These are phyloP conservation scores for Cyrtodaria siliqua DNA, from an alignment of 2,888 invertebrate genomes.

Conservation along the genomic window DNA sequence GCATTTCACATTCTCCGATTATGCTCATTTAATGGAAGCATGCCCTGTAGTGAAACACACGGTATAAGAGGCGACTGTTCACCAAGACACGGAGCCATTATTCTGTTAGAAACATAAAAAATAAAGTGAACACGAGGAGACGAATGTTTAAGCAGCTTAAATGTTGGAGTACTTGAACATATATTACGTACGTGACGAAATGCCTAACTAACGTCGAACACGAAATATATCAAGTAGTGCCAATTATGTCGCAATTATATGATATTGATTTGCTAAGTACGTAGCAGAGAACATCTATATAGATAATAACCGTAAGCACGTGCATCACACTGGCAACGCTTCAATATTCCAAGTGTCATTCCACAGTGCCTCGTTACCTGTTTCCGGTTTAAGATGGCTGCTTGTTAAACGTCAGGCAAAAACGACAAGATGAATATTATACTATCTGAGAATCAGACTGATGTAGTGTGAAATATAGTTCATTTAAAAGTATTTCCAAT, in stretches of 20 bases:
- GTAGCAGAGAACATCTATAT: background rate
- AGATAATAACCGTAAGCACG: conserved; percentile 26
- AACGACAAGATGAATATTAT: conserved; percentile 23
- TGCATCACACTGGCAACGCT: conserved; percentile 9
- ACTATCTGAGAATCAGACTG: conserved; percentile 28
- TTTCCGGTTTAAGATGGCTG: conserved; percentile 62
- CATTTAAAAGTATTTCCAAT: conserved; percentile 63
- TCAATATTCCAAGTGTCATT: conserved; percentile 33
- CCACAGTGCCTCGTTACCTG: conserved; percentile 43
- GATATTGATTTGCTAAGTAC: background rate
- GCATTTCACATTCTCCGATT: too few relatives aligned
- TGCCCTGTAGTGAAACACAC: too few relatives aligned
- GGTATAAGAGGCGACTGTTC: too few relatives aligned
- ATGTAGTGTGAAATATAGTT: conserved; percentile 48
- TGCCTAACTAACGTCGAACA: background rate
- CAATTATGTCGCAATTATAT: conserved; percentile 30
- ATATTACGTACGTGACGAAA: too few relatives aligned
- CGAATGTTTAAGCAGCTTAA: too few relatives aligned
- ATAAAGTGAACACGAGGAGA: too few relatives aligned
- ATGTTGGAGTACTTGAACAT: too few relatives aligned
- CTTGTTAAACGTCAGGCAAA: conserved; percentile 30
- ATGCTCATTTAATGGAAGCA: too few relatives aligned
- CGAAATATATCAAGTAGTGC: too few relatives aligned
- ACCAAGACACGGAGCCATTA: too few relatives aligned
- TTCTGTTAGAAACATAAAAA: too few relatives aligned